Percentiles rank a stretch among this genome's conserved stretches.
These are phyloP conservation scores for Urocynchramus pylzowi DNA, from an alignment of 2,113 vertebrate species.

Conservation along the genomic window DNA sequence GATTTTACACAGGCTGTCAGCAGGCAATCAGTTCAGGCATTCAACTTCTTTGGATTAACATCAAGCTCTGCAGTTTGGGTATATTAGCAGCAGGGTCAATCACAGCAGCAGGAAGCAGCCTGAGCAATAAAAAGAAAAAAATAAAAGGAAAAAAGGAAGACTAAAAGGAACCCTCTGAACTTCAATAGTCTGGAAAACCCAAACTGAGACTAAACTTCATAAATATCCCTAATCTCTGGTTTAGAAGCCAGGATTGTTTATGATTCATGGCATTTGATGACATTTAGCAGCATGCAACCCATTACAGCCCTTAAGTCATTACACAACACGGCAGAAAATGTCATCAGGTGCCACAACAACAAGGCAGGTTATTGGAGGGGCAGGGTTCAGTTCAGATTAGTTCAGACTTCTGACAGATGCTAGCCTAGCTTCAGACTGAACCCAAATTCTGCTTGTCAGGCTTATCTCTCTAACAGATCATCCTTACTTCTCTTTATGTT, in stretches of 20 bases:
- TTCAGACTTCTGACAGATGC: constrained; percentile 16
- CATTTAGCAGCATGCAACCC: constrained; percentile 53
- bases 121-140: constrained; percentile 1
- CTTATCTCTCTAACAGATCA: constrained; percentile 36
- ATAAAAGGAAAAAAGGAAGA: background rate
- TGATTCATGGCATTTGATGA: constrained; percentile 61
- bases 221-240: constrained; percentile 61
- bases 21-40: constrained; percentile 28
- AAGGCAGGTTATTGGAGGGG: constrained; percentile 49
- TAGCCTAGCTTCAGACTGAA: constrained; percentile 1
- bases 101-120: constrained; percentile 15
- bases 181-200: constrained; percentile 56
- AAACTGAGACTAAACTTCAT: constrained; percentile 59
- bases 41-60: constrained; percentile 31
- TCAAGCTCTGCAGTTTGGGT: constrained; percentile 14
- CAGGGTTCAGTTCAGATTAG: constrained; percentile 43
- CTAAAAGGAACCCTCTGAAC: constrained; percentile 46
- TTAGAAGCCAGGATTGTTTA: constrained; percentile 62
- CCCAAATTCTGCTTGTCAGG: constrained; percentile 37
- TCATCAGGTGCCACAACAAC: constrained; percentile 51
- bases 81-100: constrained; percentile 50
- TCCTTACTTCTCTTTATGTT: background rate
- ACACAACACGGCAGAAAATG: constrained; percentile 49
- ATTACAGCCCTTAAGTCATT: constrained; percentile 61
- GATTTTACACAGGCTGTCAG: constrained; percentile 39